Percentiles rank a stretch among this genome's conserved stretches.
Conservation (phyloP, 2,888 invertebrate species). For the Hirudinaria manillensis region DNA sequence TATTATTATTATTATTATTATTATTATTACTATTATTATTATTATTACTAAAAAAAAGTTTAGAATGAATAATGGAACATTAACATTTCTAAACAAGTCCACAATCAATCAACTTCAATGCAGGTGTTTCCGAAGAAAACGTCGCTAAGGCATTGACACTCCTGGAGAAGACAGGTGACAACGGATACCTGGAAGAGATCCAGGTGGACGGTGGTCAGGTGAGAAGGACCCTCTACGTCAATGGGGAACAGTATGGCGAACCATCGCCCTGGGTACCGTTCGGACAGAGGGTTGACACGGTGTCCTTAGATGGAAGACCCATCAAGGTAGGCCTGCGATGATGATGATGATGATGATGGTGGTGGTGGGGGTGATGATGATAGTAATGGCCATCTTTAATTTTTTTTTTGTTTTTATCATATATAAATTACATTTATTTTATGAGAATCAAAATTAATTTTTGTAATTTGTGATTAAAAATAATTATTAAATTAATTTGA, state of each 20-base stretch:
- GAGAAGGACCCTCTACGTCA: constrained; percentile 27
- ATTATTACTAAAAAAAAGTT: no score
- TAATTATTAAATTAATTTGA: no score
- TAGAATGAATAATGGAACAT: no score
- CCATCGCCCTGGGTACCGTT: constrained; percentile 22
- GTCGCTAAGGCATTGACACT: constrained; percentile 2
- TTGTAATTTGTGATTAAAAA: no score
- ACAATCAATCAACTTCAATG: not conserved
- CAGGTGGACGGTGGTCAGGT: constrained; percentile 18
- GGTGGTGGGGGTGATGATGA: constrained; percentile 24
- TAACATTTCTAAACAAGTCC: no score
- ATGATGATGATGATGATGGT: constrained; percentile 22
- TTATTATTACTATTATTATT: no score
- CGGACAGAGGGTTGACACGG: constrained; percentile 20
- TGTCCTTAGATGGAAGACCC: constrained; percentile 23
- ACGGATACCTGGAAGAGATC: constrained; percentile 29
- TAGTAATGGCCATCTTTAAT: constrained; percentile 15
- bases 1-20: no score
- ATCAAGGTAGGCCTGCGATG: constrained; percentile 28
- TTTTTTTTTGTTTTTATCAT: not conserved
- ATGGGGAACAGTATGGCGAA: constrained; percentile 23
- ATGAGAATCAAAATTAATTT: no score
- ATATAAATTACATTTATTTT: not conserved
- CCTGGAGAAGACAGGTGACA: constrained; percentile 28
- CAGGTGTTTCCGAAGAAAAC: constrained; percentile 29